phyloP scores from a whole-genome alignment of 2,888 invertebrate genomes.

The Polydrusus cervinus region DNA sequence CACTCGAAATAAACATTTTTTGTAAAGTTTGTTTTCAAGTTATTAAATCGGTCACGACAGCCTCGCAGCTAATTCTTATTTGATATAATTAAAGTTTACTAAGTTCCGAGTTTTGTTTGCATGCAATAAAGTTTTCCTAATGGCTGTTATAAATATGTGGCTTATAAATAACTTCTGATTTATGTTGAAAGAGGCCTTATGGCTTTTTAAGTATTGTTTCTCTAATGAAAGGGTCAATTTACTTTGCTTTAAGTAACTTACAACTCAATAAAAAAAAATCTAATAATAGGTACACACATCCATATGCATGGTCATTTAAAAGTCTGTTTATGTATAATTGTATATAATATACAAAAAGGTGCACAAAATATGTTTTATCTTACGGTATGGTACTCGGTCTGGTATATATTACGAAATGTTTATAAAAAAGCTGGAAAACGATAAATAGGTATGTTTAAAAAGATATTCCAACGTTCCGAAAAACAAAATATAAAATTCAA shows the following conservation, averaged over 20 bases:
- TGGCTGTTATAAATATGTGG: conserved; percentile 17
- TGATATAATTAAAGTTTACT: conserved; percentile 21
- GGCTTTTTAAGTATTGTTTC: conserved; percentile 16
- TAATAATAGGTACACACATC: neutral
- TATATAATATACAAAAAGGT: too few relatives aligned
- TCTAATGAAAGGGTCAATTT: neutral
- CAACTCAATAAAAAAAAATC: conserved; percentile 6
- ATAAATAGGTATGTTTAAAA: too few relatives aligned
- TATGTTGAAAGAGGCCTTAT: conserved; percentile 16
- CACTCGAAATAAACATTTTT: neutral
- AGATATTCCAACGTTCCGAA: too few relatives aligned
- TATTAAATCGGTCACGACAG: conserved; percentile 18
- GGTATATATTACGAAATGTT: too few relatives aligned
- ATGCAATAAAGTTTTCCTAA: conserved; percentile 24
- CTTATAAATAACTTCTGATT: conserved; percentile 20
- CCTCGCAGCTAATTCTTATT: conserved; percentile 10
- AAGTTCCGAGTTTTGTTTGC: conserved; percentile 12
- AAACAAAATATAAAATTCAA: too few relatives aligned
- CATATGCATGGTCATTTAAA: too few relatives aligned
- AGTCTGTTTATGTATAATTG: too few relatives aligned
- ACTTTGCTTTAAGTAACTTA: neutral
- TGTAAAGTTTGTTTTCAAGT: conserved; percentile 12
- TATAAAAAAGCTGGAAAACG: too few relatives aligned
- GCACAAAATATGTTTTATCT: too few relatives aligned
- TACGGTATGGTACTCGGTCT: too few relatives aligned